phyloP scores from a whole-genome alignment of 2,113 vertebrate species.

The Platycercus adscitus region DNA sequence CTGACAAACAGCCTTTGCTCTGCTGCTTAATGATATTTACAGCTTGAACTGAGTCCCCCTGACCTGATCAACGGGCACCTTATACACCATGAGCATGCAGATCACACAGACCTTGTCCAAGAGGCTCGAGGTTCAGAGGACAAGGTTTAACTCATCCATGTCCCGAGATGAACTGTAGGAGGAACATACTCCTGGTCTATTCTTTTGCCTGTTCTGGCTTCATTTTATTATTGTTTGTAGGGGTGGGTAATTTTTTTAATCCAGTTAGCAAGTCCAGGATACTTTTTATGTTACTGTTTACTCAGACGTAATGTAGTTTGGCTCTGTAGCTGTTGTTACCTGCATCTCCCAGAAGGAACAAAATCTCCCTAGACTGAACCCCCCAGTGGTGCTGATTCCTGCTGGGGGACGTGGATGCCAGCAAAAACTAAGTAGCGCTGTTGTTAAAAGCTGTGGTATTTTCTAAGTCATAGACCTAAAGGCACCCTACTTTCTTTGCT shows the following conservation, averaged over 20 bases:
- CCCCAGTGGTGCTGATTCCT: not conserved
- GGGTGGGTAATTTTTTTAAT: not conserved
- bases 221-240: not conserved
- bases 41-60: not conserved
- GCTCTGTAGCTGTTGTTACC: not conserved
- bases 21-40: not conserved
- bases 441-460: not conserved
- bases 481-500: conserved; percentile 35
- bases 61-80: accelerated
- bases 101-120: not conserved
- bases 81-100: accelerated
- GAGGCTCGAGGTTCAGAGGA: not conserved
- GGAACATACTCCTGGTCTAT: not conserved
- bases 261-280: not conserved
- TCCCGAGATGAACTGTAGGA: not conserved
- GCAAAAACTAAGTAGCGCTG: not conserved
- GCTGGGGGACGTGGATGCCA: not conserved
- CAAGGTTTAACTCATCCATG: not conserved
- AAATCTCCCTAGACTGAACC: not conserved
- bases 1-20: not conserved
- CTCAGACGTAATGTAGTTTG: not conserved
- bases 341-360: not conserved
- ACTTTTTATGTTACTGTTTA: not conserved
- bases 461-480: conserved; percentile 20
- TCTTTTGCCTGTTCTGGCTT: not conserved